Evolutionary conservation across 2,113 vertebrate species (phyloP), one percentile per base, ranked within the genome.

Genomic region (Eonycteris spelaea): DNA sequence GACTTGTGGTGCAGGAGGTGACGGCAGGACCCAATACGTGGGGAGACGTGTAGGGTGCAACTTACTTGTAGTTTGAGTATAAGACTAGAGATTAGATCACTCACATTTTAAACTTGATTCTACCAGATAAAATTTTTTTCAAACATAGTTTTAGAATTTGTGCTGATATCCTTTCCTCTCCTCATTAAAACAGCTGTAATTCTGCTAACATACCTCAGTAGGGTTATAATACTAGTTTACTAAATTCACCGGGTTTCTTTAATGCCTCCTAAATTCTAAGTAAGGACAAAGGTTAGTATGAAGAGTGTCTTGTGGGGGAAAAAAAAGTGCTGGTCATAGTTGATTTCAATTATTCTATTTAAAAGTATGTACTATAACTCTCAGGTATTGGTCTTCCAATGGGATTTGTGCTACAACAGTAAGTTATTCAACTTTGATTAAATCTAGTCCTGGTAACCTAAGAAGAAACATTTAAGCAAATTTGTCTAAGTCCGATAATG

Each of bases 381-480:
- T 90, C 53, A 68, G 30, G 68, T 79, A 74, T 74, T 68, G 18
- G 22, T 86, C 95, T 91, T 78, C 80, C 28, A 74, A 1, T 90
- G 86, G 57, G 67, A 89, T 92, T 71, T 89, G 30, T 71, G 33
- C 53, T 92, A 7, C 21, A 86, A 80, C 55, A 93, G 65, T 73
- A 95, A 65, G 14, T 65, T 89, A 86, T 33, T 95, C n/a, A 61
- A 33, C 68, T 30, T 73, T 90, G 82, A 79, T 83, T 83, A 95
- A 95, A 88, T 70, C 68, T 90, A 90, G 85, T 82, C 26, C 74
- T 51, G 35, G 53, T 88, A 92, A 87, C 48, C 38, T 82, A 83
- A 91, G 67, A 94, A 82, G 61, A 85, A 16, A 51, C 78, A 53
- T 91, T 93, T 91, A 96, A 94, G 86, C 78, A 89, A 84, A 90